Conservation (phyloP, 2,888 invertebrate species). For the Eumerus sabulonum region DNA sequence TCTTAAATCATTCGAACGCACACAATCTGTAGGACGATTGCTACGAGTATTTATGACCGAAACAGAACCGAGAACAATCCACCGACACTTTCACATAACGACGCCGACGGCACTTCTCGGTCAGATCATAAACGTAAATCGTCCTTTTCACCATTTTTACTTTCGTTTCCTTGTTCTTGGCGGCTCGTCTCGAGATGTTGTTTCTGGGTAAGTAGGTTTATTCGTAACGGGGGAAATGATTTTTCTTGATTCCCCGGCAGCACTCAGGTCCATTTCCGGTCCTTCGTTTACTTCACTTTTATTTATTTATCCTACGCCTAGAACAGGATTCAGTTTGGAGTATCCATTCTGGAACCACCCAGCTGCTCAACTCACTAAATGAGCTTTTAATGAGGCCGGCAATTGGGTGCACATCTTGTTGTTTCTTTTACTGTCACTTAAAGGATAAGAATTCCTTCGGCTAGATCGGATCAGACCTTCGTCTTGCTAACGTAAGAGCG, state of each 20-base stretch:
- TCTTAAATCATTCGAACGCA: conserved; percentile 50
- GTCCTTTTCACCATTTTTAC: conserved; percentile 9
- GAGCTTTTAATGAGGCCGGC: conserved; percentile 58
- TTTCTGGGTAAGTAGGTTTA: not conserved
- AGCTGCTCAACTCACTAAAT: conserved; percentile 24
- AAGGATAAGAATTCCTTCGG: conserved; percentile 39
- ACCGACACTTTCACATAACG: conserved; percentile 9
- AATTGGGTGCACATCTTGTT: not conserved
- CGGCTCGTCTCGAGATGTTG: conserved; percentile 4
- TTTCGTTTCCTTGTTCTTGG: not conserved
- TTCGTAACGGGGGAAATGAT: conserved; percentile 35
- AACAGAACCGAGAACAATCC: conserved; percentile 34
- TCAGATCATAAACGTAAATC: conserved; percentile 62
- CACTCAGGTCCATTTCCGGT: conserved; percentile 53
- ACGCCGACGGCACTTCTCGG: conserved; percentile 45
- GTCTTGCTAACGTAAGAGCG: not conserved
- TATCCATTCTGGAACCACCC: no score
- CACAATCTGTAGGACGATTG: conserved; percentile 17
- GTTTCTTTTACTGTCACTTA: conserved; percentile 27
- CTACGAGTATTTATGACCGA: conserved; percentile 35
- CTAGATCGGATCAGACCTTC: conserved; percentile 39
- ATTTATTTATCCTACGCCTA: no score
- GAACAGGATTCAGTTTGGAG: no score
- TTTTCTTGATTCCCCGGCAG: conserved; percentile 3
- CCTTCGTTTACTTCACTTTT: conserved; percentile 4